Conservation (phyloP, 2,113 vertebrate species). For the Aegithalos caudatus region DNA sequence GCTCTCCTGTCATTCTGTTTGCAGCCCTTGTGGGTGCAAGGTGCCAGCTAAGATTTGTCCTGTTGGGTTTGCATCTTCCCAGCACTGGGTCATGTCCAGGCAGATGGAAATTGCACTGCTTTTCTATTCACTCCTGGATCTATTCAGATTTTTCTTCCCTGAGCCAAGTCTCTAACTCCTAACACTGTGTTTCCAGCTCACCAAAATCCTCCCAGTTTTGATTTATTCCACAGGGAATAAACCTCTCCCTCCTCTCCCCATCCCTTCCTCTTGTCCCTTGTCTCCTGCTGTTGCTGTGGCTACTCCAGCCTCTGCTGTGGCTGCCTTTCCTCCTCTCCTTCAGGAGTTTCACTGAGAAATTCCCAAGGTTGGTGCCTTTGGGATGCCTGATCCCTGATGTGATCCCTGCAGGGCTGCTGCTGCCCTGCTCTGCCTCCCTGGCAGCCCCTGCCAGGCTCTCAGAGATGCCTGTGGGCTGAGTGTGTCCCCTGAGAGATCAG, state of each 20-base stretch:
- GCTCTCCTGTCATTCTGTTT: neutral
- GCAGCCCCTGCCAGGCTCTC: neutral
- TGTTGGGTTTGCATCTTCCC: neutral
- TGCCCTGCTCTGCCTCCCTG: neutral
- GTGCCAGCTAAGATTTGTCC: neutral
- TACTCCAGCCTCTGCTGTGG: neutral
- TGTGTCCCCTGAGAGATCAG: neutral
- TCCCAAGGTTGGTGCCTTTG: conserved; percentile 12
- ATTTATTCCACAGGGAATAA: neutral
- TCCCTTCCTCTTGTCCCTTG: neutral
- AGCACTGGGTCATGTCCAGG: neutral
- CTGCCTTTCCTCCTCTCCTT: neutral
- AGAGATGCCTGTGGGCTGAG: neutral
- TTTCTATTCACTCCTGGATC: neutral
- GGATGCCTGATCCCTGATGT: neutral
- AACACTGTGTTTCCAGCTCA: neutral
- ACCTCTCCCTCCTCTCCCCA: rapidly evolving
- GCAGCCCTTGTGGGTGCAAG: neutral
- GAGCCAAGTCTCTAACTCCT: neutral
- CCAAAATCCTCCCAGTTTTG: too few species aligned
- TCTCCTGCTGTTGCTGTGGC: neutral
- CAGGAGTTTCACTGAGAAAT: neutral
- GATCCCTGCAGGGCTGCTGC: neutral
- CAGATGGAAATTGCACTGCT: neutral
- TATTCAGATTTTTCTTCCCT: neutral